Evolutionary conservation across 2,888 invertebrate genomes (phyloP), one percentile per base, ranked within the genome.

Genomic region (Drosophila tripunctata): DNA sequence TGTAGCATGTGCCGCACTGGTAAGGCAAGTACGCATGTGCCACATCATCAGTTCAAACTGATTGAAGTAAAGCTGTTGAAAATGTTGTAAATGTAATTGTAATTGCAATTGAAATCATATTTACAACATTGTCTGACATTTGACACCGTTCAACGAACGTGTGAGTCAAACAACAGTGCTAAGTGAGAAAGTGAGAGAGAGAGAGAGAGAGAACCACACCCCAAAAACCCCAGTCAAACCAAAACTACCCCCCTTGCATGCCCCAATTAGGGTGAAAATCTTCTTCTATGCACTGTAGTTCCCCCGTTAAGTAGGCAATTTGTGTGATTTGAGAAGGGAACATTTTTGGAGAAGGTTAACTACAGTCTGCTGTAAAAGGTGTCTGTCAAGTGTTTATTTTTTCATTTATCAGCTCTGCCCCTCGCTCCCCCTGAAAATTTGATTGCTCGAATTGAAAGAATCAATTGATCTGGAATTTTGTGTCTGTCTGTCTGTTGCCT

Each of bases 51-150:
- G 36, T 30, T 43, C 22, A 38, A 47, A 55, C 50, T 50, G 41
- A 36, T 36, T 50, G 30, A 22, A 57, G 30, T 8, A 54, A 60
- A 55, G 60, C 61, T 52, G 27, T 60, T n/a, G n/a, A n/a, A 55
- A 77, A 65, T 79, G 57, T 44, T 66, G 65, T 50, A 66, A 64
- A 38, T 54, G 52, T 70, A 66, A 75, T 62, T 64, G 58, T 38
- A 62, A 64, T 43, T 48, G 31, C 58, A 83, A 72, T 78, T 75
- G 64, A 70, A 78, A 75, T 70, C 67, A 57, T 67, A 75, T 67
- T 78, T 47, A 60, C 52, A 60, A 44, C 56, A 62, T 31, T 47
- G 54, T 51, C 74, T 75, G 75, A 75, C 85, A 84, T 67, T 67
- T 78, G 79, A 78, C 75, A 75, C 75, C 63, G 19, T 27, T n/a